These are phyloP conservation scores for Spongilla lacustris DNA, from an alignment of 37 sponge, comb jelly and placozoan genomes.

Conservation along the genomic window DNA sequence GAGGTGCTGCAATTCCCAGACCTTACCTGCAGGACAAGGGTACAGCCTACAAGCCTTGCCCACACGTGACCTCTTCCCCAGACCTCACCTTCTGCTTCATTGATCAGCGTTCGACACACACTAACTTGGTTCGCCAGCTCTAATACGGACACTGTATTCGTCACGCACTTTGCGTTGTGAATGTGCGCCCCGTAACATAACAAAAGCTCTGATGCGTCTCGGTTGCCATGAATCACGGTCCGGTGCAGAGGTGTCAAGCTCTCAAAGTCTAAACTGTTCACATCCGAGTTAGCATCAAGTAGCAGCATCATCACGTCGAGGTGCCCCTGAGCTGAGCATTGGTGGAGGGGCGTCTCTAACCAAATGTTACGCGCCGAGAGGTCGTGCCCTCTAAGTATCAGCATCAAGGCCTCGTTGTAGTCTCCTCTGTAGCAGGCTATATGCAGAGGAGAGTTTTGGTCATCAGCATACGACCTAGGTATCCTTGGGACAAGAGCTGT, in stretches of 20 bases:
- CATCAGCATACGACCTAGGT: conserved; percentile 14
- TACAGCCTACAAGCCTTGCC: not conserved
- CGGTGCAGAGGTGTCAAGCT: conserved; percentile 75
- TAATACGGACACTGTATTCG: conserved; percentile 39
- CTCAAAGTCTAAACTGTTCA: conserved; percentile 70
- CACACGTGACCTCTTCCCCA: not conserved
- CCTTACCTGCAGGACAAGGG: conserved; percentile 46
- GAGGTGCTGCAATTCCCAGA: conserved; percentile 71
- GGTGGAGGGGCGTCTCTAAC: conserved; percentile 81
- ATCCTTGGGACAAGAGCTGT: not conserved
- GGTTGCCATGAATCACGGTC: conserved; percentile 69
- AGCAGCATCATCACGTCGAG: conserved; percentile 73
- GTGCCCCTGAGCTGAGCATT: conserved; percentile 63
- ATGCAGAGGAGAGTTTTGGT: conserved; percentile 37
- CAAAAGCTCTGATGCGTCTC: conserved; percentile 63
- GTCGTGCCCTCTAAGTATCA: conserved; percentile 45
- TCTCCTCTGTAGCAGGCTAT: conserved; percentile 39
- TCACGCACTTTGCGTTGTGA: conserved; percentile 28
- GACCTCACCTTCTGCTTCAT: conserved; percentile 47
- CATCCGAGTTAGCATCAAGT: conserved; percentile 69
- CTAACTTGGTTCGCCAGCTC: conserved; percentile 61
- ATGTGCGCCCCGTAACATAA: conserved; percentile 70
- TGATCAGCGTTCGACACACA: conserved; percentile 44
- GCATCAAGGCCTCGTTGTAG: conserved; percentile 64
- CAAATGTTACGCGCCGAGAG: conserved; percentile 32